Conservation (phyloP, 2,888 invertebrate species). For the Lasioglossum pauxillum region DNA sequence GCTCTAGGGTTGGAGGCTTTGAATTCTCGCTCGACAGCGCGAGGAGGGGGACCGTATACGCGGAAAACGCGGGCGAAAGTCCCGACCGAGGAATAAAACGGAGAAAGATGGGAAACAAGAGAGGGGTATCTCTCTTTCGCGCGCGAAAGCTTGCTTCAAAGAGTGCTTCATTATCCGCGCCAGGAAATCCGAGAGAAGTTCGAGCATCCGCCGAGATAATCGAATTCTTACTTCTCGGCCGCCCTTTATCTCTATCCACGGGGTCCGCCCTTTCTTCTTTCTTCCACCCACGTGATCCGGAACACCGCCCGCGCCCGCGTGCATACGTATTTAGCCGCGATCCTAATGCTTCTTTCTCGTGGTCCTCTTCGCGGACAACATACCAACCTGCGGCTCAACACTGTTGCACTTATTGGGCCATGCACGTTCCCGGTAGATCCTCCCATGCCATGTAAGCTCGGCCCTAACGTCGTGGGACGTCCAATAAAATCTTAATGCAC, state of each 20-base stretch:
- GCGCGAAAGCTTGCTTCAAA: conserved; percentile 73
- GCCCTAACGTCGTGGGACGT: conserved; percentile 12
- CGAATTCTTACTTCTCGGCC: conserved; percentile 75
- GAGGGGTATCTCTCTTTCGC: conserved; percentile 58
- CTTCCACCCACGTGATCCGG: conserved; percentile 29
- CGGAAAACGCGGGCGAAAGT: conserved; percentile 26
- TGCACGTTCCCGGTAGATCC: conserved; percentile 13
- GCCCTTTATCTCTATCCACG: conserved; percentile 69
- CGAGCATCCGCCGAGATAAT: conserved; percentile 74
- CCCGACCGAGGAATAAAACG: conserved; percentile 25
- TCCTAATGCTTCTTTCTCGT: neutral
- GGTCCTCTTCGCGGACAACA: neutral
- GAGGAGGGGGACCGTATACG: conserved; percentile 35
- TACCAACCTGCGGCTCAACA: conserved; percentile 2
- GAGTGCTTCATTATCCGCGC: conserved; percentile 74
- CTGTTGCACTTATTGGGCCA: conserved; percentile 32
- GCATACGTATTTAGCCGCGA: conserved; percentile 68
- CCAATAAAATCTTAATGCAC: neutral
- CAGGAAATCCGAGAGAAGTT: conserved; percentile 76
- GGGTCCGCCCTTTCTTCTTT: conserved; percentile 53
- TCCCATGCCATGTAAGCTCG: conserved; percentile 18
- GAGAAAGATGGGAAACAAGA: conserved; percentile 54
- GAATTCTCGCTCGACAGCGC: conserved; percentile 62
- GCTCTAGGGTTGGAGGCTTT: conserved; percentile 53
- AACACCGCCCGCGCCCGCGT: conserved; percentile 32